Percentiles rank a stretch among this genome's conserved stretches.
Conservation (phyloP, 2,113 vertebrate genomes). For the Crotalus horridus region DNA sequence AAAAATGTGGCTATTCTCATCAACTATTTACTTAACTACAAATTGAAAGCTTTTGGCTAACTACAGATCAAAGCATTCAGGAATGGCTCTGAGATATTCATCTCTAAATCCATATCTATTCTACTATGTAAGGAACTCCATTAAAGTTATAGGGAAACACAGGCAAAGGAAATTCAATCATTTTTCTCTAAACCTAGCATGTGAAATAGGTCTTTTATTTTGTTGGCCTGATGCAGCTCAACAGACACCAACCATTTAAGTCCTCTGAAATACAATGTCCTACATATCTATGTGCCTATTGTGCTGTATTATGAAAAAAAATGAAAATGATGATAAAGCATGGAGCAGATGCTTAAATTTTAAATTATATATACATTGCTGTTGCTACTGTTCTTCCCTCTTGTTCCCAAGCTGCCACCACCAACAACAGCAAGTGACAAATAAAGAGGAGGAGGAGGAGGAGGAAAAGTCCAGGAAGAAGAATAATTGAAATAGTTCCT, state of each 20-base stretch:
- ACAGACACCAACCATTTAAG: not conserved
- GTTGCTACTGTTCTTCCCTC: not conserved
- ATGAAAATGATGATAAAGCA: not conserved
- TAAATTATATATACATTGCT: not conserved
- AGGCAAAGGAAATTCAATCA: not conserved
- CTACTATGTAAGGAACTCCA: not conserved
- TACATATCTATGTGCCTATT: not conserved
- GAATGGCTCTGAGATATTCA: not conserved
- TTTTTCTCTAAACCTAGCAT: not conserved
- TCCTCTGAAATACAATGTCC: not conserved
- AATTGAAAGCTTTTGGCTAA: not conserved
- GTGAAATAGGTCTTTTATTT: not conserved
- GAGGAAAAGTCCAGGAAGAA: not conserved
- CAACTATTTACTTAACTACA: not conserved
- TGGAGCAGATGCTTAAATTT: not conserved
- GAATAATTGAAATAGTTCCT: not conserved
- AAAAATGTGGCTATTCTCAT: slow-evolving; percentile 14
- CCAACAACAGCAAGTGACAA: not conserved
- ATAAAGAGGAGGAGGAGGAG: not conserved
- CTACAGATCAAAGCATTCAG: not conserved
- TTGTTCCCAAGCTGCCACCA: not conserved
- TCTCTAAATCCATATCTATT: not conserved
- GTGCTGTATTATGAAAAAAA: not conserved
- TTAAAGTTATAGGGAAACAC: not conserved
- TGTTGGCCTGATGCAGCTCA: not conserved